Evolutionary conservation across 2,113 vertebrate species (phyloP).

Genomic region (Ammodramus savannarum): DNA sequence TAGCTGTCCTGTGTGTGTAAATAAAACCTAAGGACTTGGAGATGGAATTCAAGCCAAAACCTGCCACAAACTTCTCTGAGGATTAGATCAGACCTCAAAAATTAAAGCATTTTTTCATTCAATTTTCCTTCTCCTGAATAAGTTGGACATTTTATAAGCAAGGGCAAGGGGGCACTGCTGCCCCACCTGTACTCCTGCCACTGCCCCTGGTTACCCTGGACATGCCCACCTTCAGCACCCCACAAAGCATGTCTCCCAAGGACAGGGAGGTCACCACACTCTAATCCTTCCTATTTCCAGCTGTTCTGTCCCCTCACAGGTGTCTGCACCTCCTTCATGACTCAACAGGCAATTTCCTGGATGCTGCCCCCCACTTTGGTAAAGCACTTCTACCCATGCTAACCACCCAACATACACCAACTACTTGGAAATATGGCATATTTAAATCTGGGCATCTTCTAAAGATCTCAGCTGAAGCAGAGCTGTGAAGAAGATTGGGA

Average conservation of each 20-base stretch:
- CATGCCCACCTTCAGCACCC: neutral
- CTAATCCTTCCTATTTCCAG: neutral
- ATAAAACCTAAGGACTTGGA: neutral
- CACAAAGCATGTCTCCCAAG: rapidly evolving
- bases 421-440: rapidly evolving
- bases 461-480: neutral
- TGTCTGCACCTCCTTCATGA: neutral
- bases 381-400: neutral
- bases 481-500: rapidly evolving
- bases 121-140: neutral
- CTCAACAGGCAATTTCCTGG: neutral
- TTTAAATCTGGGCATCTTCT: neutral
- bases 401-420: neutral
- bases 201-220: rapidly evolving
- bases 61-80: neutral
- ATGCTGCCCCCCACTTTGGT: rapidly evolving
- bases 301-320: neutral
- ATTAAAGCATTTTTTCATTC: neutral
- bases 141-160: neutral
- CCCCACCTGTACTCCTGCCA: neutral
- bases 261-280: neutral
- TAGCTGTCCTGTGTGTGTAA: neutral
- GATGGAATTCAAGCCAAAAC: neutral
- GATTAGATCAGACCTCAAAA: neutral
- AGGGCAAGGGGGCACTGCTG: neutral